phyloP scores from a whole-genome alignment of 2,888 invertebrate genomes.

The Megalurothrips usitatus region DNA sequence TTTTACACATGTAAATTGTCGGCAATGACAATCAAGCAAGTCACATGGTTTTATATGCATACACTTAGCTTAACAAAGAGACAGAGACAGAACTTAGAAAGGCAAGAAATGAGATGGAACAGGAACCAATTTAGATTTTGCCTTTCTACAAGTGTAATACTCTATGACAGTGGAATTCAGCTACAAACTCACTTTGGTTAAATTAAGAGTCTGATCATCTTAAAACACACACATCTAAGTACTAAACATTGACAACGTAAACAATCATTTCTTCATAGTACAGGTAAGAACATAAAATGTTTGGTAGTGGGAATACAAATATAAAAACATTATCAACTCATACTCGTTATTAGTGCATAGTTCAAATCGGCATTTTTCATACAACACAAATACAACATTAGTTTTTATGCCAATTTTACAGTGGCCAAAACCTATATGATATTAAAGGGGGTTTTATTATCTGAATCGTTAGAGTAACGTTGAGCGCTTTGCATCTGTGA shows the following conservation, averaged over 20 bases:
- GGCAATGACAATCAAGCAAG: background rate
- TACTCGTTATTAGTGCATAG: too few species aligned
- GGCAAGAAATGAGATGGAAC: background rate
- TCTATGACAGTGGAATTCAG: slow-evolving; percentile 10
- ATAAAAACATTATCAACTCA: too few species aligned
- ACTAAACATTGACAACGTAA: background rate
- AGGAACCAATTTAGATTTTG: background rate
- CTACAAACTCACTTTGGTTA: slow-evolving; percentile 12
- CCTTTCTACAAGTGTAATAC: slow-evolving; percentile 13
- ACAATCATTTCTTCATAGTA: background rate
- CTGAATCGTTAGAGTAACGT: too few species aligned
- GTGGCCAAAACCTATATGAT: too few species aligned
- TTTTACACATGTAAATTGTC: background rate
- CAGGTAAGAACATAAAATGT: background rate
- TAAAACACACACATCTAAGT: background rate
- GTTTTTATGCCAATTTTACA: too few species aligned
- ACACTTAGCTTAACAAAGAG: slow-evolving; percentile 1
- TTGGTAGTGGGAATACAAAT: too few species aligned
- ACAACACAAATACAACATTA: too few species aligned
- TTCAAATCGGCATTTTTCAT: too few species aligned
- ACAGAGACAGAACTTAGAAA: slow-evolving; percentile 16
- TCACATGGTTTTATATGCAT: background rate
- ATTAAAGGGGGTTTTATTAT: too few species aligned
- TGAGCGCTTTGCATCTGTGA: too few species aligned
- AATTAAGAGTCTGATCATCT: background rate